Percentiles rank a stretch among this genome's conserved stretches.
Evolutionary conservation across 2,888 invertebrate species (phyloP).

Genomic region (Chromoteleia sp.): DNA sequence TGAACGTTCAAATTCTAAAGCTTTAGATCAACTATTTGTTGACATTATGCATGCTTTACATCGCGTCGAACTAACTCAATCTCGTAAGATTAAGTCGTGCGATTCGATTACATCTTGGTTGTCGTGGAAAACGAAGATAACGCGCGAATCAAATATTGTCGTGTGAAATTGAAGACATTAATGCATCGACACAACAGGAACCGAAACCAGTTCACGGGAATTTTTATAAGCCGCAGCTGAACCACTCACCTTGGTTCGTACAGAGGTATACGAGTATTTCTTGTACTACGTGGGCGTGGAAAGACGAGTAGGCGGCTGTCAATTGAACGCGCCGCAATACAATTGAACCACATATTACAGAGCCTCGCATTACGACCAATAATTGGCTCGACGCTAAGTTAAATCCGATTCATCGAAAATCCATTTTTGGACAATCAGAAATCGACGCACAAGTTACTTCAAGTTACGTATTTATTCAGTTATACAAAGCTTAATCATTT

Average conservation of each 20-base stretch:
- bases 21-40: too few relatives aligned
- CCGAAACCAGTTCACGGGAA: slow-evolving; percentile 58
- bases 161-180: slow-evolving; percentile 59
- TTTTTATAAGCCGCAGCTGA: slow-evolving; percentile 39
- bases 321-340: too few relatives aligned
- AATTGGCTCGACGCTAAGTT: slow-evolving; percentile 29
- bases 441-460: neutral
- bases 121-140: slow-evolving; percentile 3
- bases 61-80: too few relatives aligned
- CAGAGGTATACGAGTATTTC: slow-evolving; percentile 48
- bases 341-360: slow-evolving; percentile 42
- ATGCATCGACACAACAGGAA: slow-evolving; percentile 61
- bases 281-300: slow-evolving; percentile 55
- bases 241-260: slow-evolving; percentile 60
- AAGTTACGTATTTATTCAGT: slow-evolving; percentile 14
- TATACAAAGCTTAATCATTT: slow-evolving; percentile 13
- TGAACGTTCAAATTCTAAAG: too few relatives aligned
- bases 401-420: slow-evolving; percentile 5
- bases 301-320: slow-evolving; percentile 69
- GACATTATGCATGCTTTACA: too few relatives aligned
- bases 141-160: slow-evolving; percentile 32
- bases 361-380: slow-evolving; percentile 27
- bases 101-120: too few relatives aligned
- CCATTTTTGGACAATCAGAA: neutral
- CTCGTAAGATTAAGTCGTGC: too few relatives aligned